A percentile compares a stretch with the other conserved stretches of the same genome.
Conservation (phyloP, 2,113 vertebrate genomes). For the Hepsetus odoe region DNA sequence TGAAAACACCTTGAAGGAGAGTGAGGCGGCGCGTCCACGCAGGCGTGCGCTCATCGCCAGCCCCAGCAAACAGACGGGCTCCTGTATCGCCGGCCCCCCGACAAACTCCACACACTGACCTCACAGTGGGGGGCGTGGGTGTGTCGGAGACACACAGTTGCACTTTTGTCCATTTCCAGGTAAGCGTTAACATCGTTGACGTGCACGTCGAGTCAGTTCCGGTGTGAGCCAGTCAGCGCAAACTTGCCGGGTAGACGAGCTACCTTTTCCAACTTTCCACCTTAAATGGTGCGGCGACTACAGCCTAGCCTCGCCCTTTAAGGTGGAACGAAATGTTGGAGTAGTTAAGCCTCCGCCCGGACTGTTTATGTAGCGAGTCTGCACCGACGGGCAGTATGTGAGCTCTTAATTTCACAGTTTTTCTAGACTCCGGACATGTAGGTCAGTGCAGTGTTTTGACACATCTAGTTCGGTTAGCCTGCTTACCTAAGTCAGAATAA, state of each 20-base stretch:
- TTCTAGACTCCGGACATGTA: too few relatives aligned
- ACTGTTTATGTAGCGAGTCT: neutral
- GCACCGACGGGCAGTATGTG: too few relatives aligned
- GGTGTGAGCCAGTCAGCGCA: neutral
- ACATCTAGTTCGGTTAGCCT: neutral
- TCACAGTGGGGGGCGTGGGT: too few relatives aligned
- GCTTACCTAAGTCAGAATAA: slow-evolving; percentile 3
- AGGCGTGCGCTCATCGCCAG: slow-evolving; percentile 34
- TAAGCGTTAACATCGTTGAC: neutral
- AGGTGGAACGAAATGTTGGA: neutral
- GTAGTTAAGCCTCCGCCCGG: neutral
- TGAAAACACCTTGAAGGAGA: slow-evolving; percentile 45
- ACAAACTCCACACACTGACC: slow-evolving; percentile 67
- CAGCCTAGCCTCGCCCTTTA: neutral
- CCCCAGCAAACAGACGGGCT: slow-evolving; percentile 65
- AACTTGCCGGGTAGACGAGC: too few relatives aligned
- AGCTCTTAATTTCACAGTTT: too few relatives aligned
- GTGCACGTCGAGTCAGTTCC: neutral
- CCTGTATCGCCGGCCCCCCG: slow-evolving; percentile 64
- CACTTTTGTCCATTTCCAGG: slow-evolving; percentile 1
- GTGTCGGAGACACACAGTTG: too few relatives aligned
- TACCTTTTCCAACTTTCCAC: too few relatives aligned
- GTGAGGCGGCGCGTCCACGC: neutral
- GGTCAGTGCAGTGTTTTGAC: too few relatives aligned
- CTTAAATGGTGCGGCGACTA: neutral